A percentile compares a stretch with the other conserved stretches of the same genome.
Conservation (phyloP, 2,888 invertebrate species). For the Bugula neritina region DNA sequence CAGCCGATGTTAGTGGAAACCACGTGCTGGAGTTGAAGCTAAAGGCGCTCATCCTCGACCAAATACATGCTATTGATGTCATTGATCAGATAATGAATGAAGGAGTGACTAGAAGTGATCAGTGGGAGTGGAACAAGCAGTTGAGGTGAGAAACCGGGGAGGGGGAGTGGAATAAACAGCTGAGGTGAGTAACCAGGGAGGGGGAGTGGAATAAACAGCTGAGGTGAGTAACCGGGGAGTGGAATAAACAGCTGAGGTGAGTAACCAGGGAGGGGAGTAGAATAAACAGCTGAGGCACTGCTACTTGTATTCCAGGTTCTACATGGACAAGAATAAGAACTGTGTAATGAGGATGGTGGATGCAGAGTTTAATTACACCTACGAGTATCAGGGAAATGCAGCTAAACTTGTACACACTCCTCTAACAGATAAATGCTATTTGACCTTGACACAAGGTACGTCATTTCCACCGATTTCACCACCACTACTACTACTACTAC, state of each 20-base stretch:
- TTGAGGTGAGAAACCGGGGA: conserved; percentile 72
- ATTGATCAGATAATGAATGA: conserved; percentile 68
- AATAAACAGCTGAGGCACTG: conserved; percentile 84
- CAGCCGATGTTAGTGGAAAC: conserved; percentile 31
- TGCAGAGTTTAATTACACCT: conserved; percentile 89
- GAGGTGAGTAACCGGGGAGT: conserved; percentile 75
- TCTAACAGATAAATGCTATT: conserved; percentile 92
- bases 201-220: conserved; percentile 96
- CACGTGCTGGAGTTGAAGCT: conserved; percentile 74
- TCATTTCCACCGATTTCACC: too few relatives aligned
- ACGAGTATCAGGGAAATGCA: conserved; percentile 95
- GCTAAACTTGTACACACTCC: conserved; percentile 91
- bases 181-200: conserved; percentile 71
- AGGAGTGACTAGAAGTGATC: conserved; percentile 62
- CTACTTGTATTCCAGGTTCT: conserved; percentile 61
- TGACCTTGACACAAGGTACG: conserved; percentile 78
- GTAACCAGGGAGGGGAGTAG: conserved; percentile 91
- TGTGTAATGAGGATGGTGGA: conserved; percentile 81
- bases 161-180: conserved; percentile 93
- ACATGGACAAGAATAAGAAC: conserved; percentile 56
- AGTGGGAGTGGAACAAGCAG: conserved; percentile 95
- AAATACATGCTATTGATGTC: conserved; percentile 81
- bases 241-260: conserved; percentile 87
- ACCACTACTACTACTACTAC: too few relatives aligned
- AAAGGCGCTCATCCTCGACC: conserved; percentile 84